phyloP scores from a whole-genome alignment of 2,797 vertebrate species.

The Avahi laniger region DNA sequence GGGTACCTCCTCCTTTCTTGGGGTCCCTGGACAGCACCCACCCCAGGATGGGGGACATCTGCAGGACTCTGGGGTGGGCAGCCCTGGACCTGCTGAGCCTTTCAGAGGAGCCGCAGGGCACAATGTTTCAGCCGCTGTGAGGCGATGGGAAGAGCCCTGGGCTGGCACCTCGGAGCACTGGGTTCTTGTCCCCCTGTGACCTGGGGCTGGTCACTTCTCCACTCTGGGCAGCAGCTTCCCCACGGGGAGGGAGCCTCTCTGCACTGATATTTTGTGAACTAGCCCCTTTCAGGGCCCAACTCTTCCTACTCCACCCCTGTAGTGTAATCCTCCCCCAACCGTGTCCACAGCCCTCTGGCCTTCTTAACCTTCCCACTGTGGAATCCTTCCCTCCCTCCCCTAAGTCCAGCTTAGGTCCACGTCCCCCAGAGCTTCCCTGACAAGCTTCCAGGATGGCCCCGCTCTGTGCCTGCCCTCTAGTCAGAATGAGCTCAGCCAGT shows the following conservation, averaged over 20 bases:
- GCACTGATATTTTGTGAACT: not conserved
- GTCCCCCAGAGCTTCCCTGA: not conserved
- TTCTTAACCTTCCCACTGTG: too few relatives aligned
- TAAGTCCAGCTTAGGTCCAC: not conserved
- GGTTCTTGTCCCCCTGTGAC: not conserved
- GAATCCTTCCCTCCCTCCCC: not conserved
- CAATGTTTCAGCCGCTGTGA: not conserved
- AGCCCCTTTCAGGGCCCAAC: not conserved
- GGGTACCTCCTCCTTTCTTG: not conserved
- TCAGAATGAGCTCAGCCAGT: not conserved
- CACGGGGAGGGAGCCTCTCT: not conserved
- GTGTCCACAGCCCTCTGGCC: not conserved
- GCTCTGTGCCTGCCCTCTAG: not conserved
- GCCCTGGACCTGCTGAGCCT: not conserved
- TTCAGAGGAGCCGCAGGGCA: rapidly evolving
- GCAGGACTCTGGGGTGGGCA: not conserved
- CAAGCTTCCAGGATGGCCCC: not conserved
- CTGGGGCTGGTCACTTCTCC: not conserved
- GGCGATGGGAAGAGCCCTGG: not conserved
- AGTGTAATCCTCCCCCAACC: not conserved
- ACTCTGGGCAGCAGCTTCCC: not conserved
- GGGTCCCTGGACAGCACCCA: not conserved
- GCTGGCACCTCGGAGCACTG: rapidly evolving
- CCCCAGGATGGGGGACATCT: not conserved
- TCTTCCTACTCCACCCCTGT: not conserved